A percentile compares a stretch with the other conserved stretches of the same genome.
These are phyloP conservation scores for Isurus oxyrinchus DNA, from an alignment of 2,113 vertebrate genomes.

Conservation along the genomic window DNA sequence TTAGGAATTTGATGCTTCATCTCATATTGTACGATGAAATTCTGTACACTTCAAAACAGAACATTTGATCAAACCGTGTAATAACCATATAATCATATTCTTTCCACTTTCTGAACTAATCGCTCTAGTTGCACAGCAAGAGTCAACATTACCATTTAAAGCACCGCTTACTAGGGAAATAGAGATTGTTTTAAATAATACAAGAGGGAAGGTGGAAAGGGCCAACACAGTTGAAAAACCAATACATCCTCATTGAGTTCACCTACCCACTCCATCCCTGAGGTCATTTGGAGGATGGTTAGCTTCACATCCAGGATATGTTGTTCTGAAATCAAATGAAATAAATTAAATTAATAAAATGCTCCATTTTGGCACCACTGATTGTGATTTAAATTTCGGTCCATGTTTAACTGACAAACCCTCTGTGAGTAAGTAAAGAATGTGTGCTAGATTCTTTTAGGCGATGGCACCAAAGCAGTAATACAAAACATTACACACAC, in stretches of 20 bases:
- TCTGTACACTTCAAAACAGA: slow-evolving; percentile 25
- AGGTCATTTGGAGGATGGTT: background rate
- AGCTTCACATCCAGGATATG: background rate
- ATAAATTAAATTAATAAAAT: background rate
- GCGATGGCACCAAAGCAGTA: background rate
- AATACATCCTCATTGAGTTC: background rate
- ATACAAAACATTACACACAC: background rate
- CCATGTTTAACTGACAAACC: background rate
- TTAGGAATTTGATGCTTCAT: slow-evolving; percentile 36
- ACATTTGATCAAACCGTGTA: slow-evolving; percentile 29
- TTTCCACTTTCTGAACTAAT: background rate
- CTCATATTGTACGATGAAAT: slow-evolving; percentile 15
- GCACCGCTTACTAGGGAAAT: background rate
- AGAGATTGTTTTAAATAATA: background rate
- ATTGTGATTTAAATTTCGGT: background rate
- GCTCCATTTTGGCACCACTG: background rate
- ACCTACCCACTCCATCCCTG: background rate
- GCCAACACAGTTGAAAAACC: background rate
- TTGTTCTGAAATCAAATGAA: background rate
- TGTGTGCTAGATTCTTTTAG: background rate
- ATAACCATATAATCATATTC: slow-evolving; percentile 28
- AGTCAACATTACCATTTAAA: background rate
- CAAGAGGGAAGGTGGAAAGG: too few species aligned
- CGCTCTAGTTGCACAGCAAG: background rate
- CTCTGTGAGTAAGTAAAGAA: background rate